Conservation (phyloP, 2,113 vertebrate species). For the Hippocampus mohnikei region DNA sequence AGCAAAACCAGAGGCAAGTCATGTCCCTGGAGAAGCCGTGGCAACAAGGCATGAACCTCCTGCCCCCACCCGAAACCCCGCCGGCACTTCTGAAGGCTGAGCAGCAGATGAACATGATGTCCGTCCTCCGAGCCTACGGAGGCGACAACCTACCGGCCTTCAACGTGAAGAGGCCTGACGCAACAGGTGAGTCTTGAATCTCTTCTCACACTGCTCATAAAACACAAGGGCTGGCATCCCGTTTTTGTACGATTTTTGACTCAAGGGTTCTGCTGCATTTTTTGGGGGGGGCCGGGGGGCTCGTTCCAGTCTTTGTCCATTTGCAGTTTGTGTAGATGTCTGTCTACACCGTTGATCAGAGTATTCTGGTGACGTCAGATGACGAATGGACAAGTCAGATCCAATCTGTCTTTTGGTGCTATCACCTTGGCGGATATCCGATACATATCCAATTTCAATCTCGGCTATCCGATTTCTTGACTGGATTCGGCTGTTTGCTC, state of each 20-base stretch:
- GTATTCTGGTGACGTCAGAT: not conserved
- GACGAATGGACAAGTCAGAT: not conserved
- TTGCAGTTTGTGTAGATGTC: not conserved
- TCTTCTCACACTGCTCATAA: constrained; percentile 5
- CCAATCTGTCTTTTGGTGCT: not conserved
- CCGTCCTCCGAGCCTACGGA: constrained; percentile 96
- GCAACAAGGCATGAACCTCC: constrained; percentile 81
- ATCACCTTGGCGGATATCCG: not conserved
- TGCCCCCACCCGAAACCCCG: constrained; percentile 75
- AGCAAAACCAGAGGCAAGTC: constrained; percentile 66
- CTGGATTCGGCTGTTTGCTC: not conserved
- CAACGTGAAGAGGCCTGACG: constrained; percentile 96
- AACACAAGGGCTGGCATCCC: not conserved
- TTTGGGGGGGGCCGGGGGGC: too few species aligned
- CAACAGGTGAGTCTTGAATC: constrained; percentile 87
- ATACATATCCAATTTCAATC: not conserved
- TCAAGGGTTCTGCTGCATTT: too few species aligned
- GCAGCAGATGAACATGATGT: constrained; percentile 96
- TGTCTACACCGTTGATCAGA: not conserved
- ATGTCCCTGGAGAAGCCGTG: constrained; percentile 85
- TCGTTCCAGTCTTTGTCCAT: not conserved
- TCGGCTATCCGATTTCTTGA: not conserved
- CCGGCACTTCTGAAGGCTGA: constrained; percentile 84
- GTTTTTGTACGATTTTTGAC: too few species aligned
- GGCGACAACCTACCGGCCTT: constrained; percentile 90